Evolutionary conservation across 1,140 invertebrate species (phyloP), one percentile per base, ranked within the genome.

Genomic region (Sweltsa coloradensis): DNA sequence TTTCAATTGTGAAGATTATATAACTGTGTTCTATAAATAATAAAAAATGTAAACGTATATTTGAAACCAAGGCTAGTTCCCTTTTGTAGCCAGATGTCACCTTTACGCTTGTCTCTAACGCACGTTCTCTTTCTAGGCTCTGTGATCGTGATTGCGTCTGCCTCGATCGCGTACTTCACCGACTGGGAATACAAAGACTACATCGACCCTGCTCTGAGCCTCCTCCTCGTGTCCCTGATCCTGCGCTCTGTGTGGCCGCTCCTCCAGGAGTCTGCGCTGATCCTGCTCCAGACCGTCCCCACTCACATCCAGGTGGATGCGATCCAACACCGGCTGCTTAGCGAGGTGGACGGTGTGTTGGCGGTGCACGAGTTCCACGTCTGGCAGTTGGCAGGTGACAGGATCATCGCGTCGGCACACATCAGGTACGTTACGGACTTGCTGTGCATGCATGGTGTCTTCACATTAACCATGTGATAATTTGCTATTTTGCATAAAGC

Each of bases 331-430:
- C 74, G 83, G 37, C 64, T 94, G n/a, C 58, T 91, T 24, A 78
- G 84, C 55, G 89, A 81, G 63, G 84, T 93, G 9, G 89, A 93
- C 57, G 89, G 89, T 1, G 87, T 94, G 13, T 64, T 93, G 36
- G 88, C 89, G 1, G 87, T 95, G 18, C 91, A 95, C 57, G 90
- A 95, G 64, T 92, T 95, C 60, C 90, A 94, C 59, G 87, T 94
- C 2, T 94, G 90, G 90, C 88, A 92, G 64, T 70, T 94, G 50
- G 89, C 89, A 18, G 88, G 88, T 1, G 88, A 93, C 64, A 74
- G 89, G 53, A 92, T 93, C 45, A 93, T 95, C 56, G 90, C 89
- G 40, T 92, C 89, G 6, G 89, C 89, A 3, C 90, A 95, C 58
- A 91, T 95, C 59, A 79, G 82, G 75, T 85, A 67, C n/a, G n/a